These are phyloP conservation scores for Drosophila orosa DNA, from an alignment of 1,140 invertebrate species.

Conservation along the genomic window DNA sequence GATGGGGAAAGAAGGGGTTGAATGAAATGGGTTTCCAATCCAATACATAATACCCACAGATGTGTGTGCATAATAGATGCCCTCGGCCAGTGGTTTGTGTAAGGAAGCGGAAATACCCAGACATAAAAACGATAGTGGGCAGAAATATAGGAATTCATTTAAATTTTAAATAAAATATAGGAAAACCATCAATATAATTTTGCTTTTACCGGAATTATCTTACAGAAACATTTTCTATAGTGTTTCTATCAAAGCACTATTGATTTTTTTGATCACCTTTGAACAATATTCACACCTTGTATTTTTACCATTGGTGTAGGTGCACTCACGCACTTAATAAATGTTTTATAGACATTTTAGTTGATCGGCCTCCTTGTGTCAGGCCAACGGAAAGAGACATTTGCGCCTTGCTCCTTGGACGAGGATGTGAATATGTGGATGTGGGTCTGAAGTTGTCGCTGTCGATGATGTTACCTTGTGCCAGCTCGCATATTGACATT, in stretches of 20 bases:
- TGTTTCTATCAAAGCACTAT: too few relatives aligned
- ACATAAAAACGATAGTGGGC: background rate
- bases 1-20: constrained; percentile 20
- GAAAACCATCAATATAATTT: too few relatives aligned
- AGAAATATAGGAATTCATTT: background rate
- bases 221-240: too few relatives aligned
- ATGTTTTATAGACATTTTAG: constrained; percentile 50
- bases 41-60: constrained; percentile 29
- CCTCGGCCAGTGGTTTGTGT: constrained; percentile 23
- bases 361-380: constrained; percentile 49
- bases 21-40: constrained; percentile 53
- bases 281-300: background rate
- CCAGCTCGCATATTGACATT: constrained; percentile 46
- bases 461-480: constrained; percentile 29
- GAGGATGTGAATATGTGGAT: constrained; percentile 12
- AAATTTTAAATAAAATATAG: background rate
- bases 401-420: constrained; percentile 43
- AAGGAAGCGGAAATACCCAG: constrained; percentile 46
- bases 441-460: constrained; percentile 29
- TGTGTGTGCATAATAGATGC: constrained; percentile 28
- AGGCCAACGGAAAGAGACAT: constrained; percentile 37
- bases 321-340: constrained; percentile 30
- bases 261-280: too few relatives aligned
- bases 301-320: background rate
- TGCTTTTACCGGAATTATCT: too few relatives aligned